A percentile compares a stretch with the other conserved stretches of the same genome.
Conservation (phyloP, 2,797 vertebrate genomes). For the Falco peregrinus region DNA sequence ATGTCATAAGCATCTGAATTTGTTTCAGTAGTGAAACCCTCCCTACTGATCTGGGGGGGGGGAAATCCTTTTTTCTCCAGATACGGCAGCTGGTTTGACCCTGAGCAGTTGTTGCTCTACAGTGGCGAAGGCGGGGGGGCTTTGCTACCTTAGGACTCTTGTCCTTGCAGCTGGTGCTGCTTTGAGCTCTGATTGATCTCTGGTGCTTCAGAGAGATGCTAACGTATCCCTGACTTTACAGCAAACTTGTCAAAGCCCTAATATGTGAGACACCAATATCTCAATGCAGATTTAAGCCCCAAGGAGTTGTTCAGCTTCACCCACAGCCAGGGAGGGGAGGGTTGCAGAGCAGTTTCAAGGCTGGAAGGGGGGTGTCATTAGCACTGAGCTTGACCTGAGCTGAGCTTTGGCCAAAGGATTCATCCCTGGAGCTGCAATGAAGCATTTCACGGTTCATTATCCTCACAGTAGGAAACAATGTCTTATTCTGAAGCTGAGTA, state of each 20-base stretch:
- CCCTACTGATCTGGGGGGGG: no score
- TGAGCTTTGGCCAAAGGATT: constrained; percentile 45
- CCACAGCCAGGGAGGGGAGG: neutral
- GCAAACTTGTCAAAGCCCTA: neutral
- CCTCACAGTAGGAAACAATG: constrained; percentile 16
- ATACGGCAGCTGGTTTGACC: neutral
- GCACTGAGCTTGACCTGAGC: constrained; percentile 34
- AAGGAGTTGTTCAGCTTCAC: neutral
- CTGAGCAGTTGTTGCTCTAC: neutral
- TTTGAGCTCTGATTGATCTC: neutral
- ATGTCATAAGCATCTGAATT: neutral
- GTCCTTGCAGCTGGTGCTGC: neutral
- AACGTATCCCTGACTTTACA: neutral
- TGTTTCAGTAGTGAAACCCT: neutral
- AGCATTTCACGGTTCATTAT: constrained; percentile 51
- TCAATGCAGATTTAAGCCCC: neutral
- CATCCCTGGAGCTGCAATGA: constrained; percentile 5
- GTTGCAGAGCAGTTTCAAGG: neutral
- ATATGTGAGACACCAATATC: neutral
- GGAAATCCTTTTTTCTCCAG: neutral
- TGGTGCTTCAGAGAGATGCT: neutral
- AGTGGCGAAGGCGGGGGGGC: neutral
- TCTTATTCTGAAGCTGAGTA: constrained; percentile 10
- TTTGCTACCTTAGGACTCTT: neutral
- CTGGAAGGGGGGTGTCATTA: constrained; percentile 9